phyloP scores from a whole-genome alignment of 2,113 vertebrate species.

The Bubo scandiacus region DNA sequence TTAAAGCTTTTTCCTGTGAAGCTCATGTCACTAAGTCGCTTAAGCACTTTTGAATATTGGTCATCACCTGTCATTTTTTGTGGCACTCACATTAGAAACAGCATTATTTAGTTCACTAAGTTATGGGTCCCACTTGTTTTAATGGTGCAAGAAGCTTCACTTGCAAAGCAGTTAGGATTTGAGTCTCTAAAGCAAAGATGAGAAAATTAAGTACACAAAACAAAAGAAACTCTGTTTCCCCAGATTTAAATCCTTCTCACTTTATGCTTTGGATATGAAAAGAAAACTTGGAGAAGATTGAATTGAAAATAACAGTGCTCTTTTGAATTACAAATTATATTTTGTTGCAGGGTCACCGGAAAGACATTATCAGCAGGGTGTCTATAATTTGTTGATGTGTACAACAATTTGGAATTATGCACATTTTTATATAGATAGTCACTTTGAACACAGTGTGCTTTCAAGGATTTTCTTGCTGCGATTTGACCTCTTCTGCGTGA shows the following conservation, averaged over 20 bases:
- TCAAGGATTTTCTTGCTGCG: neutral
- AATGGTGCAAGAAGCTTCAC: neutral
- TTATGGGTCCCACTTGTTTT: neutral
- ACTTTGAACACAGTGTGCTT: slow-evolving; percentile 18
- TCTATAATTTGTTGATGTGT: slow-evolving; percentile 12
- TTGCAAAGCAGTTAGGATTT: neutral
- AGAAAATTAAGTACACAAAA: neutral
- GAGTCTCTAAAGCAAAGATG: neutral
- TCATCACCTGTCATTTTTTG: neutral
- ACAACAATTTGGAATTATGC: neutral
- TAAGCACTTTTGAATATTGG: neutral
- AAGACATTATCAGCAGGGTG: neutral
- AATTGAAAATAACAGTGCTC: neutral
- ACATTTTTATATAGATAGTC: slow-evolving; percentile 12
- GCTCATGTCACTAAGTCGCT: neutral
- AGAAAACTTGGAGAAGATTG: neutral
- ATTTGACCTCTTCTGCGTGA: neutral
- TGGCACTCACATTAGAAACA: neutral
- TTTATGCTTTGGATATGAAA: neutral
- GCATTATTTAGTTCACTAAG: neutral
- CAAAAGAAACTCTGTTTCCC: neutral
- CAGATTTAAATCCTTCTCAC: neutral
- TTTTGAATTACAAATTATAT: neutral
- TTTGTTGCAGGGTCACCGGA: neutral
- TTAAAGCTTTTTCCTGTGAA: neutral